These are phyloP conservation scores for Alitta virens DNA, from an alignment of 2,888 invertebrate species.

Conservation along the genomic window DNA sequence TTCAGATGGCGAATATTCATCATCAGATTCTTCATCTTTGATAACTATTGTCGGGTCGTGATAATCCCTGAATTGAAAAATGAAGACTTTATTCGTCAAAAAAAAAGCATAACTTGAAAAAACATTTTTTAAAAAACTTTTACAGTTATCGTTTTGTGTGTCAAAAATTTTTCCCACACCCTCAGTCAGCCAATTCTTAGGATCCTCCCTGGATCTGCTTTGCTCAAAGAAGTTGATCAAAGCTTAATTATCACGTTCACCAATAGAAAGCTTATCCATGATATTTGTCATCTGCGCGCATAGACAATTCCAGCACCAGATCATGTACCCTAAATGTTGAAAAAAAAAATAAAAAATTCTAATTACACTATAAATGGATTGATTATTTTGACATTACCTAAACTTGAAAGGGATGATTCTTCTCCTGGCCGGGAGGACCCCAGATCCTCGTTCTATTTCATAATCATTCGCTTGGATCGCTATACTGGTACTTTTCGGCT, in stretches of 20 bases:
- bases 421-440: conserved; percentile 42
- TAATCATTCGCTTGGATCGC: conserved; percentile 46
- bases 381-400: conserved; percentile 34
- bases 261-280: too few relatives aligned
- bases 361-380: not conserved
- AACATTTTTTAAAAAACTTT: too few relatives aligned
- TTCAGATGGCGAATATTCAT: conserved; percentile 9
- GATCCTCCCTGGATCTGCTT: too few relatives aligned
- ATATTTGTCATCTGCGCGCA: too few relatives aligned
- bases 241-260: too few relatives aligned
- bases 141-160: too few relatives aligned
- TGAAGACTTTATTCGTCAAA: too few relatives aligned
- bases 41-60: not conserved
- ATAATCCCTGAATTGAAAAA: conserved; percentile 4
- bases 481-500: not conserved
- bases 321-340: not conserved
- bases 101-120: too few relatives aligned
- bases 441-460: conserved; percentile 47
- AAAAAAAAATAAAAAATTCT: not conserved
- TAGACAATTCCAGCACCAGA: too few relatives aligned
- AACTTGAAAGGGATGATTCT: conserved; percentile 46
- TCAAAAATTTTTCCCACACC: too few relatives aligned
- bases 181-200: too few relatives aligned
- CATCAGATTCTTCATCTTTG: conserved; percentile 4
- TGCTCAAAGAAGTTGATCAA: too few relatives aligned